These are phyloP conservation scores for Xanthia togata DNA, from an alignment of 2,888 invertebrate genomes.

Conservation along the genomic window DNA sequence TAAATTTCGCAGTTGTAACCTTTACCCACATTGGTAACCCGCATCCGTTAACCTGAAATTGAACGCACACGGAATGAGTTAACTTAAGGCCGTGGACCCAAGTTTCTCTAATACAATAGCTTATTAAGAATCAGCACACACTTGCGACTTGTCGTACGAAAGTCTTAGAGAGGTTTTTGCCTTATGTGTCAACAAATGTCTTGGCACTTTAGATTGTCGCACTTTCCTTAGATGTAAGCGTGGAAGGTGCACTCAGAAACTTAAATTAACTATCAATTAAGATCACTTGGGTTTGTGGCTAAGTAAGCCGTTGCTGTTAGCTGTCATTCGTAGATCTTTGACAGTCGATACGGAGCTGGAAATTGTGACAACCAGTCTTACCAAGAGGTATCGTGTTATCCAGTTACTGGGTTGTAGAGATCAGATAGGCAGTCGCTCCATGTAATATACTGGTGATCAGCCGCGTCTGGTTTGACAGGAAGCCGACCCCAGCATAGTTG, in stretches of 20 bases:
- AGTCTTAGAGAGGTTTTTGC: slow-evolving; percentile 41
- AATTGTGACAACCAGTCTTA: not conserved
- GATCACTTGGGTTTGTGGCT: not conserved
- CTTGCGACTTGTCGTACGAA: slow-evolving; percentile 34
- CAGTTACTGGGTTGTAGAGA: not conserved
- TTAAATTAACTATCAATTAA: not conserved
- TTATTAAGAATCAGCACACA: slow-evolving; percentile 63
- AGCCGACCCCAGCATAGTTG: too few species aligned
- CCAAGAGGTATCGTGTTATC: not conserved
- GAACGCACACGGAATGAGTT: slow-evolving; percentile 39
- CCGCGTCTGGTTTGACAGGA: too few species aligned
- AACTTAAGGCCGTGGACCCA: slow-evolving; percentile 31
- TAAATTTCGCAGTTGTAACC: slow-evolving; percentile 42
- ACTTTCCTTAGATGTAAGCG: slow-evolving; percentile 9
- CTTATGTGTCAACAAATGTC: slow-evolving; percentile 35
- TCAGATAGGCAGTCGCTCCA: not conserved
- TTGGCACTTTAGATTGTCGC: slow-evolving; percentile 15
- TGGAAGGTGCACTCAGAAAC: not conserved
- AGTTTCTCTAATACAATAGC: slow-evolving; percentile 64
- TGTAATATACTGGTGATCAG: too few species aligned
- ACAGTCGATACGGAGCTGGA: not conserved
- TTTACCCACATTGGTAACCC: slow-evolving; percentile 47
- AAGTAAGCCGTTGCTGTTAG: not conserved
- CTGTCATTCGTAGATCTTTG: not conserved
- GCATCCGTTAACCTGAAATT: slow-evolving; percentile 62